phyloP scores from a whole-genome alignment of 1,140 invertebrate species.

The Megalonaias nervosa region DNA sequence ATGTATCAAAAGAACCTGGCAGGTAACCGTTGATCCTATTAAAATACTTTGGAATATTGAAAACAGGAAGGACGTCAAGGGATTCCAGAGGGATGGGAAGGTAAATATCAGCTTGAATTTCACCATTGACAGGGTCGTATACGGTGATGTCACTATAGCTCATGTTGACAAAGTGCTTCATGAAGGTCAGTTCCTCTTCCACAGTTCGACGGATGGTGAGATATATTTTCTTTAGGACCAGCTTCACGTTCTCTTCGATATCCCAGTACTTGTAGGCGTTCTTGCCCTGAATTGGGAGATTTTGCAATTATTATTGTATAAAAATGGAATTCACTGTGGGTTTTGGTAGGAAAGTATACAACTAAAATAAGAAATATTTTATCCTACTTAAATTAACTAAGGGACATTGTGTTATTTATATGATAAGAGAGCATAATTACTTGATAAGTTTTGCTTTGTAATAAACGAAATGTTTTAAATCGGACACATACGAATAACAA shows the following conservation, averaged over 20 bases:
- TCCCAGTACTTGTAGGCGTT: constrained; percentile 51
- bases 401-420: no score
- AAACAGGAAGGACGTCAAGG: constrained; percentile 84
- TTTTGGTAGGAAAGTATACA: no score
- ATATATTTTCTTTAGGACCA: constrained; percentile 11
- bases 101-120: constrained; percentile 87
- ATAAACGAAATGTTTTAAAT: no score
- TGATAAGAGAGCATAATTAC: no score
- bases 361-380: no score
- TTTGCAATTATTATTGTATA: background rate
- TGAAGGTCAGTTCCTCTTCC: constrained; percentile 39
- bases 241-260: constrained; percentile 34
- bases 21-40: constrained; percentile 30
- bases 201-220: constrained; percentile 22
- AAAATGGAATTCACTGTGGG: no score
- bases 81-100: constrained; percentile 91
- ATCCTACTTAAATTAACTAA: no score
- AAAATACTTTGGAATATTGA: constrained; percentile 33
- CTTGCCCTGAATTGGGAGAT: constrained; percentile 27
- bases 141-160: constrained; percentile 73
- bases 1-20: constrained; percentile 19
- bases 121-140: constrained; percentile 84
- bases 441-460: no score
- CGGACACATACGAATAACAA: no score
- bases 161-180: constrained; percentile 39